Base-by-base conservation (phyloP, 2,113 vertebrate genomes). In the Ia io region DNA sequence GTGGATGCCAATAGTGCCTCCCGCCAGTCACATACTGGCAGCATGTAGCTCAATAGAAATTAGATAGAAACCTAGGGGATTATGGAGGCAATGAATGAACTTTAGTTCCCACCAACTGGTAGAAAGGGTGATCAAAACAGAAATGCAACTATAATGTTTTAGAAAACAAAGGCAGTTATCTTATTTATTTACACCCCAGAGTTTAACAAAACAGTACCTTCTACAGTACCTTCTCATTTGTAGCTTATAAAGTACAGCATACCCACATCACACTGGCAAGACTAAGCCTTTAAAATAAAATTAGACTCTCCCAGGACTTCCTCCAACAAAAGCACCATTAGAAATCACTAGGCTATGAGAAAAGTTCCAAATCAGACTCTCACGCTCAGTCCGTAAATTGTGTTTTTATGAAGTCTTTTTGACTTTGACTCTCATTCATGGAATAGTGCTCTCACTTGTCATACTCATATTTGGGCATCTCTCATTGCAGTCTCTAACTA, bases 291-390 rank as follows among this genome's bases (percentile, higher is more conserved):
- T 63, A 32, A 93, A 59, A 78, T 8, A 84, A 88, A 91, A 56
- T 63, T 30, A 40, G 74, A 77, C 35, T 53, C 4, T 44, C 71
- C 35, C 9, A 61, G 51, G 59, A 53, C 25, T 65, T 61, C 4
- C 25, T 74, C 49, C 84, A 61, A 73, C 59, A 87, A 44, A 69
- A 63, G 44, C 25, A 11, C 17, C 37, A 3, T 67, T 69, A 88
- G 71, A 83, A 79, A 80, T 13, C 59, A 40, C 13, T 42, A 67
- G 74, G 12, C 67, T 25, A 42, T 78, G 61, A 88, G 79, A 53
- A 91, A 92, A 82, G 9, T 53, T 84, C 35, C 53, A 70, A 77
- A 63, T 53, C 82, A 91, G 76, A 94, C 70, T 84, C 69, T 83
- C 85, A 95, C 1, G 1, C 35, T 74, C n/a, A 67, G 61, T 32